Evolutionary conservation across 2,888 invertebrate genomes (phyloP), one percentile per base, ranked within the genome.

Genomic region (Tenthredo livida): DNA sequence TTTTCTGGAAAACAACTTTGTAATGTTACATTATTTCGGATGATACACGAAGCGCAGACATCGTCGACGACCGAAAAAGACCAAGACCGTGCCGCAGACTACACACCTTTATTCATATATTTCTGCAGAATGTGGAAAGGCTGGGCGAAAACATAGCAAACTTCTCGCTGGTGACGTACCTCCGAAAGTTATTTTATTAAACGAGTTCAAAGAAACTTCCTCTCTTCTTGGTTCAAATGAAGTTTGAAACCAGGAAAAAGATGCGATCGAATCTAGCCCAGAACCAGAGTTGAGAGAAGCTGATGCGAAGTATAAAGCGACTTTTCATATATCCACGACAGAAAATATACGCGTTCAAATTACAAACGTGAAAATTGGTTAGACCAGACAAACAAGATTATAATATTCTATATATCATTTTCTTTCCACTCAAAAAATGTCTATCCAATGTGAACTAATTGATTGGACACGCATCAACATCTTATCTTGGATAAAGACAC

Each of bases 111-210:
- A 33, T 77, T 77, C 77, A 29, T 25, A 47, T 77, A 47, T 54
- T 40, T 77, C 77, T n/a, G 77, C n/a, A n/a, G n/a, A 33, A 54
- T 29, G 77, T 25, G 29, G 25, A 29, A 77, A 47, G 77, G 54
- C 29, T 77, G 50, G 47, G 29, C 17, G 54, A 37, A 80, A 40
- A 61, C 25, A 37, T 80, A 61, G 67, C 15, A 67, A 83, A 83
- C 43, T 83, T 83, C 33, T 65, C 67, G 65, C 83, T 40, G 70
- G 83, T 83, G 83, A 83, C 83, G 43, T 83, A 65, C 37, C 65
- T 43, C 25, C n/a, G 29, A 70, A 83, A 83, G 43, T 83, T 83
- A 83, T 83, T 83, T 83, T 83, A 83, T 83, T 83, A 83, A 83
- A 67, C 70, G 83, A 83, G 83, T 65, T 83, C 67, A 70, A 67